phyloP scores from a whole-genome alignment of 2,888 invertebrate species.

The Drosophila siamana region DNA sequence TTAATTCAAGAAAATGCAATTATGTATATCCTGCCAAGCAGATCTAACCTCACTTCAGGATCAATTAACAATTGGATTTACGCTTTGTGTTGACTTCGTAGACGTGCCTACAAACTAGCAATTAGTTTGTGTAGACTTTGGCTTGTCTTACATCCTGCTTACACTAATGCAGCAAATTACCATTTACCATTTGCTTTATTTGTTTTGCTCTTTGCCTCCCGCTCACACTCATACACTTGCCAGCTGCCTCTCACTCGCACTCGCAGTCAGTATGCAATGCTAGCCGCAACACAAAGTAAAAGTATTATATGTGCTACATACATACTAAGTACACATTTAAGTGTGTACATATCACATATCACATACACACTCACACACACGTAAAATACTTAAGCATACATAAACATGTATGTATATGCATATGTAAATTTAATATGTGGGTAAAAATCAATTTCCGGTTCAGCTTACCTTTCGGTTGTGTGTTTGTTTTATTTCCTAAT shows the following conservation, averaged over 20 bases:
- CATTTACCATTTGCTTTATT: constrained; percentile 10
- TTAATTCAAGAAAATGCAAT: not conserved
- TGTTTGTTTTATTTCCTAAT: constrained; percentile 32
- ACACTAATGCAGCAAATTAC: constrained; percentile 8
- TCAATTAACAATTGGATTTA: not conserved
- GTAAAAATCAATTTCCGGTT: constrained; percentile 66
- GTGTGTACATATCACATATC: not conserved
- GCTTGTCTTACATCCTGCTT: constrained; percentile 16
- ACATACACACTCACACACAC: too few relatives aligned
- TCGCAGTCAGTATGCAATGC: not conserved
- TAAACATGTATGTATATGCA: constrained; percentile 14
- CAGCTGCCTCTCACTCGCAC: not conserved
- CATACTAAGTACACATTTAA: constrained; percentile 14
- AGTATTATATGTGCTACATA: constrained; percentile 20
- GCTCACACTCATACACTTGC: not conserved
- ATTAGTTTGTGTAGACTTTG: not conserved
- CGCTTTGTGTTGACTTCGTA: not conserved
- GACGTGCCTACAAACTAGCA: not conserved
- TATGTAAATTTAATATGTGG: constrained; percentile 32
- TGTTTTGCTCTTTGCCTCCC: constrained; percentile 3
- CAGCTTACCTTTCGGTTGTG: constrained; percentile 54
- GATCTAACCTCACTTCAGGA: not conserved
- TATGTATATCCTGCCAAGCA: not conserved
- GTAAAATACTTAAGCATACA: constrained; percentile 5
- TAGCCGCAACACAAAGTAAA: constrained; percentile 14